Conservation (phyloP, 2,113 vertebrate species). For the Mesocricetus auratus region DNA sequence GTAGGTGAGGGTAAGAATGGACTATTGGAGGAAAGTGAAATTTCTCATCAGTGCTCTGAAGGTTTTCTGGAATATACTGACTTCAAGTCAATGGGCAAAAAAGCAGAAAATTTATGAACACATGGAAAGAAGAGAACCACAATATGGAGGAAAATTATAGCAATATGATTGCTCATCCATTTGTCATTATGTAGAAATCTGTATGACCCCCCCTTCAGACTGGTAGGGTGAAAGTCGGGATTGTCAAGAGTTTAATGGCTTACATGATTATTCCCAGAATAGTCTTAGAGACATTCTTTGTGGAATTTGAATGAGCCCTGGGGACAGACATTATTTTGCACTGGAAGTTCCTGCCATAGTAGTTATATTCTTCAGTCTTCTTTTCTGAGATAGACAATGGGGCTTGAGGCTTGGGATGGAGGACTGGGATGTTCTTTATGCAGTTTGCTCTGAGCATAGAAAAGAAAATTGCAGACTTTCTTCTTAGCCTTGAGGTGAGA, state of each 20-base stretch:
- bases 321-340: background rate
- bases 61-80: background rate
- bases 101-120: background rate
- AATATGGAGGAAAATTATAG: background rate
- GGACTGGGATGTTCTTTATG: background rate
- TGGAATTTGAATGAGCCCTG: background rate
- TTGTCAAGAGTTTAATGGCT: background rate
- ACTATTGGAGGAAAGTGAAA: background rate
- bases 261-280: background rate
- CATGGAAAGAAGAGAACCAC: background rate
- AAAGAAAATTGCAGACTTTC: background rate
- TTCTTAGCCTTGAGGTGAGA: background rate
- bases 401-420: background rate
- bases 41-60: background rate
- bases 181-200: background rate
- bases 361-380: background rate
- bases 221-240: background rate
- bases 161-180: background rate
- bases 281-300: background rate
- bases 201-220: background rate
- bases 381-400: background rate
- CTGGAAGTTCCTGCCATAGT: background rate
- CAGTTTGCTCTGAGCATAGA: background rate
- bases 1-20: background rate
- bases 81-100: background rate